Evolutionary conservation across 2,797 vertebrate species (phyloP).

Genomic region (Anolis apletophallus): DNA sequence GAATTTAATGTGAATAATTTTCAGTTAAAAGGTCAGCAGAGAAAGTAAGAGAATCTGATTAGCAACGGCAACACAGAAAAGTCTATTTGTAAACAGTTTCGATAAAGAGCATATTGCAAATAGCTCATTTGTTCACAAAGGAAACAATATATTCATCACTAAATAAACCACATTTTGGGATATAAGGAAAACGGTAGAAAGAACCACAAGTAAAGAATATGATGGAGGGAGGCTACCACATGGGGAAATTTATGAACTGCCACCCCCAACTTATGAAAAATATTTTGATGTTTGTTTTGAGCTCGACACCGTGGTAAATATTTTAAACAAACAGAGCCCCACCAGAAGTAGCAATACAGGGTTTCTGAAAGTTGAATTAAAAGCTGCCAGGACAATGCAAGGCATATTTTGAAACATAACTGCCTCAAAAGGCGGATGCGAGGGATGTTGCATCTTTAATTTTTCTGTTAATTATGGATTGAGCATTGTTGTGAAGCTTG

Average conservation of each 20-base stretch:
- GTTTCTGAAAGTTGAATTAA: constrained; percentile 71
- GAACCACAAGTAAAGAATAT: constrained; percentile 65
- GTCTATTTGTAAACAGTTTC: neutral
- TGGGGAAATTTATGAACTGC: constrained; percentile 65
- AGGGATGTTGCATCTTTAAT: constrained; percentile 86
- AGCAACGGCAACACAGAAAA: constrained; percentile 54
- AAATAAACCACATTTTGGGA: constrained; percentile 70
- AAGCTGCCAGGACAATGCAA: constrained; percentile 71
- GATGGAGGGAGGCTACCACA: constrained; percentile 55
- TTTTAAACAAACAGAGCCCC: constrained; percentile 80
- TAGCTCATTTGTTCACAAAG: constrained; percentile 55
- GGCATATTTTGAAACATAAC: constrained; percentile 78
- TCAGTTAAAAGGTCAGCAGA: constrained; percentile 72
- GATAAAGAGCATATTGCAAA: constrained; percentile 44
- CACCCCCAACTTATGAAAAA: constrained; percentile 72
- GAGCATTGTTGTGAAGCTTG: constrained; percentile 87
- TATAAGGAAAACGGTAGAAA: constrained; percentile 54
- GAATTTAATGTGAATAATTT: constrained; percentile 64
- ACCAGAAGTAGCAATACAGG: constrained; percentile 77
- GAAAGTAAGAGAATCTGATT: constrained; percentile 71
- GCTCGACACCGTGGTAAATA: constrained; percentile 78
- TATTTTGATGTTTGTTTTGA: constrained; percentile 80
- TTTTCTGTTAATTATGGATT: constrained; percentile 88
- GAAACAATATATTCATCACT: constrained; percentile 70
- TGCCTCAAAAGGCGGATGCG: constrained; percentile 82